Percentiles rank a stretch among this genome's conserved stretches.
Conservation (phyloP, 1,140 invertebrate species). For the Ephestia elutella region DNA sequence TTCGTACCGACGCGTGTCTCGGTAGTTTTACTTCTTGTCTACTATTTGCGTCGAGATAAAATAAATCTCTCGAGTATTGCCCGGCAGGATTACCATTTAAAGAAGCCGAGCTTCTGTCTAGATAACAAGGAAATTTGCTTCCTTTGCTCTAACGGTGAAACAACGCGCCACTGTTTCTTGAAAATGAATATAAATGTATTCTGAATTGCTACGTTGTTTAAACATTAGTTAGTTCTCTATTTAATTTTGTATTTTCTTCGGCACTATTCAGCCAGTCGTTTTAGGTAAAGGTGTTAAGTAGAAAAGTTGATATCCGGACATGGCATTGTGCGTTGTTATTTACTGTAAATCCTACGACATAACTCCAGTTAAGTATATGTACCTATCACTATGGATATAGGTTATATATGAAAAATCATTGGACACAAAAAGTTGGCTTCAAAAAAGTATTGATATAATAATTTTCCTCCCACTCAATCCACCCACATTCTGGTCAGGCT, state of each 20-base stretch:
- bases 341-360: too few relatives aligned
- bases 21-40: background rate
- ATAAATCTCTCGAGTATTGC: background rate
- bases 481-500: background rate
- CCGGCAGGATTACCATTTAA: background rate
- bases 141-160: background rate
- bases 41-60: background rate
- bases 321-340: too few relatives aligned
- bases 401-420: too few relatives aligned
- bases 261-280: too few relatives aligned
- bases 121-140: conserved; percentile 3
- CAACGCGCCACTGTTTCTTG: background rate
- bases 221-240: background rate
- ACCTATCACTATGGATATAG: too few relatives aligned
- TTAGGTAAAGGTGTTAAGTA: too few relatives aligned
- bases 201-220: background rate
- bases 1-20: background rate
- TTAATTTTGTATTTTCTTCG: background rate
- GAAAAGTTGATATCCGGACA: too few relatives aligned
- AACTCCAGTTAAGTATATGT: too few relatives aligned
- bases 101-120: background rate
- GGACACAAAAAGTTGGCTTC: too few relatives aligned
- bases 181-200: conserved; percentile 1
- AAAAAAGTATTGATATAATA: background rate
- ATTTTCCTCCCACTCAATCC: background rate